phyloP scores from a whole-genome alignment of 2,113 vertebrate species.

The Oxyura jamaicensis region DNA sequence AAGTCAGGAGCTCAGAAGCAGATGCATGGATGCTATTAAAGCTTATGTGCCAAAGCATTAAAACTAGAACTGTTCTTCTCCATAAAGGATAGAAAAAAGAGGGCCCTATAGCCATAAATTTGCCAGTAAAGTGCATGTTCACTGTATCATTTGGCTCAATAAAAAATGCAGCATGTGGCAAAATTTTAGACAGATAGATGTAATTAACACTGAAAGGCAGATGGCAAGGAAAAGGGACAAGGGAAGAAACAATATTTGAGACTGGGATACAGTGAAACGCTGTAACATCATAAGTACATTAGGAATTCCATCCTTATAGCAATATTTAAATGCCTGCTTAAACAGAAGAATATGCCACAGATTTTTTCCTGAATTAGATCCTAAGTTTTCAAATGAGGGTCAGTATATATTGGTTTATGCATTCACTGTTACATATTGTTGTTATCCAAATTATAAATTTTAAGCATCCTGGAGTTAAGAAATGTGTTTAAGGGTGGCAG shows the following conservation, averaged over 20 bases:
- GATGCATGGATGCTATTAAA: conserved; percentile 50
- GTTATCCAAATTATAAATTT: conserved; percentile 42
- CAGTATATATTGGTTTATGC: conserved; percentile 24
- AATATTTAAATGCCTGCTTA: conserved; percentile 4
- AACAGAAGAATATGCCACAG: background rate
- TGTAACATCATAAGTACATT: background rate
- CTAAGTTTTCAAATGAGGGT: conserved; percentile 6
- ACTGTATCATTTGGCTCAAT: conserved; percentile 47
- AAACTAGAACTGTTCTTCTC: conserved; percentile 36
- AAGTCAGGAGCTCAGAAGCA: conserved; percentile 29
- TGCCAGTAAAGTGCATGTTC: background rate
- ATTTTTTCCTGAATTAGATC: conserved; percentile 19
- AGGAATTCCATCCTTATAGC: conserved; percentile 1
- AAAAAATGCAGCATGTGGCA: conserved; percentile 56
- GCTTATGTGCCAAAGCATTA: conserved; percentile 37
- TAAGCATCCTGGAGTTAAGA: conserved; percentile 34
- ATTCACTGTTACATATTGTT: conserved; percentile 22
- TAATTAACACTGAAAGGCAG: conserved; percentile 66
- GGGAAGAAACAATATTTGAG: background rate
- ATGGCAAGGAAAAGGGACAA: conserved; percentile 49
- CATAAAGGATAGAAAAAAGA: conserved; percentile 34
- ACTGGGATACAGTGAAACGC: background rate
- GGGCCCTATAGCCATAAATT: conserved; percentile 22
- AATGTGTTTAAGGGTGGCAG: conserved; percentile 20
- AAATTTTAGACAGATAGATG: conserved; percentile 65